phyloP scores from a whole-genome alignment of 2,113 vertebrate species.

The Argyrosomus japonicus region DNA sequence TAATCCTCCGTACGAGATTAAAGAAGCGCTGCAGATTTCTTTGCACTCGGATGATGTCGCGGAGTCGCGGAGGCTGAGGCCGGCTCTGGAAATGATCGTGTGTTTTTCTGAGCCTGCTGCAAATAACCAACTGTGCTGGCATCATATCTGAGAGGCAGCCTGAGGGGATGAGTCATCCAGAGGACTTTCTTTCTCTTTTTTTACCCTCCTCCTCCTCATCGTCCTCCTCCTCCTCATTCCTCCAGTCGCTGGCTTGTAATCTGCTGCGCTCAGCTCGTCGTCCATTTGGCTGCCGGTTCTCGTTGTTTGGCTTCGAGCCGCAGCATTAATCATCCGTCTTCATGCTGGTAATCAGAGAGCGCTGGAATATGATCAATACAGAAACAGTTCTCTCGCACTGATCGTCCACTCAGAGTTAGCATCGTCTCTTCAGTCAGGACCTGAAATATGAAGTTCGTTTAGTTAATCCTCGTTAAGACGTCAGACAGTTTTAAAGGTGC shows the following conservation, averaged over 20 bases:
- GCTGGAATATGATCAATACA: not conserved
- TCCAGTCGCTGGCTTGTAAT: slow-evolving; percentile 43
- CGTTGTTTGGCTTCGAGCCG: slow-evolving; percentile 16
- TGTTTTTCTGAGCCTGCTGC: slow-evolving; percentile 33
- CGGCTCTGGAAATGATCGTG: slow-evolving; percentile 2
- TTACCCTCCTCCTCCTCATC: not conserved
- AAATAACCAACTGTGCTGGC: slow-evolving; percentile 52
- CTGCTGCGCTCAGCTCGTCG: slow-evolving; percentile 44
- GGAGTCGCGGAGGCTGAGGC: slow-evolving; percentile 20
- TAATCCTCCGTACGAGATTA: slow-evolving; percentile 33
- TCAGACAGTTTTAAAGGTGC: no score
- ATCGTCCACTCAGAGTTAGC: not conserved
- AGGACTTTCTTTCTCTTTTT: slow-evolving; percentile 29
- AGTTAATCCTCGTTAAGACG: no score
- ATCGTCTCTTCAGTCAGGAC: no score
- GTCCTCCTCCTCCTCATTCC: slow-evolving; percentile 27
- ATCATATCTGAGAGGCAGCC: slow-evolving; percentile 57
- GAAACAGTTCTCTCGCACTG: not conserved
- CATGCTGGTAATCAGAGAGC: not conserved
- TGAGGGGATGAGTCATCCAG: slow-evolving; percentile 68
- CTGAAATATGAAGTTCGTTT: no score
- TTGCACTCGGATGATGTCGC: not conserved
- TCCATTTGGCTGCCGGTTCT: not conserved
- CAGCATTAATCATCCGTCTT: slow-evolving; percentile 20
- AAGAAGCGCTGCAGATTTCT: not conserved